These are phyloP conservation scores for Neodiprion virginianus DNA, from an alignment of 1,140 invertebrate genomes.

Conservation along the genomic window DNA sequence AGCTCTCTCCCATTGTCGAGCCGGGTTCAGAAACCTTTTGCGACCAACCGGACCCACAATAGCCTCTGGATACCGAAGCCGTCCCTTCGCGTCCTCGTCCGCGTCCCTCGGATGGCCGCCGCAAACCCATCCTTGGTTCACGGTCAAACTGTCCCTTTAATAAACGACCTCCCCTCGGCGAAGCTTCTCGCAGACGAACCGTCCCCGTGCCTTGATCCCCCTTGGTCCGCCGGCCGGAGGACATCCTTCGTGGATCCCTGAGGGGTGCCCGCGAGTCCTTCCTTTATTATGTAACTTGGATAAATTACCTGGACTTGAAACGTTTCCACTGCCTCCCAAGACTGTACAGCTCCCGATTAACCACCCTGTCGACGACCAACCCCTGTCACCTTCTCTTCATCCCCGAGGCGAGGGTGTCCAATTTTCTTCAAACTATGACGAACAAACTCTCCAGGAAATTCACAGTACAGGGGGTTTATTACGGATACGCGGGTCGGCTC, in stretches of 20 bases:
- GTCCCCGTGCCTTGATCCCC: slow-evolving; percentile 28
- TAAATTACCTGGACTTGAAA: neutral
- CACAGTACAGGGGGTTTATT: too few relatives aligned
- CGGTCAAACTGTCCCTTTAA: slow-evolving; percentile 41
- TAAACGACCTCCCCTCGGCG: slow-evolving; percentile 25
- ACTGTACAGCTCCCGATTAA: too few relatives aligned
- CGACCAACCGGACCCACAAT: neutral
- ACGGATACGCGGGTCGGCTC: too few relatives aligned
- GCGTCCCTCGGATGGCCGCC: neutral
- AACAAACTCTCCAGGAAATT: too few relatives aligned
- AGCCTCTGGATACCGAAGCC: neutral
- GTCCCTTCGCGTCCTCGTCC: neutral
- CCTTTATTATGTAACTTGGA: slow-evolving; percentile 6
- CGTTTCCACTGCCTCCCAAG: too few relatives aligned
- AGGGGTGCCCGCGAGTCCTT: neutral
- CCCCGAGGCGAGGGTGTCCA: too few relatives aligned
- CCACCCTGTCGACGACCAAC: too few relatives aligned
- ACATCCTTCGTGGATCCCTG: slow-evolving; percentile 15
- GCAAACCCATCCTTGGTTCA: slow-evolving; percentile 12
- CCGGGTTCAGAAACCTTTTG: slow-evolving; percentile 8
- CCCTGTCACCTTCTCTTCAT: too few relatives aligned
- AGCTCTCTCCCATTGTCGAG: neutral
- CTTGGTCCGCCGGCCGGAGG: slow-evolving; percentile 24
- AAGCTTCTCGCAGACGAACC: neutral
- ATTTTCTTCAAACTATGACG: too few relatives aligned